These are phyloP conservation scores for Nebria ingens DNA, from an alignment of 1,140 invertebrate species.

Conservation along the genomic window DNA sequence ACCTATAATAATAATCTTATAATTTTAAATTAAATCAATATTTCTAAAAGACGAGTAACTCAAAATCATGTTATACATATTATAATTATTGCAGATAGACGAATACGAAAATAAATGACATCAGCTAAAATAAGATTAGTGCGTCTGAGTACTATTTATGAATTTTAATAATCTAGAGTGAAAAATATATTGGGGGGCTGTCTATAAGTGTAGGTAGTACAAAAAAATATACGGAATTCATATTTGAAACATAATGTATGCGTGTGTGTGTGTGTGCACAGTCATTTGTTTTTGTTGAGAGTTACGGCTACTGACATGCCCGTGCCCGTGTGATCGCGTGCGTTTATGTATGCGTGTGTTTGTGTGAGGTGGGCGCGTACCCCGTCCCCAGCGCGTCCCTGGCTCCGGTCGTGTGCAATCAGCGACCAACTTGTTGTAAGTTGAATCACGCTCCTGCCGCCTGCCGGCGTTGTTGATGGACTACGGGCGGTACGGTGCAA, in stretches of 20 bases:
- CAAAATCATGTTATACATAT: too few relatives aligned
- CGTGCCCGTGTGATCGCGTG: not conserved
- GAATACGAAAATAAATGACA: too few relatives aligned
- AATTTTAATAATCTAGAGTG: too few relatives aligned
- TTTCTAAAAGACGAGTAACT: too few relatives aligned
- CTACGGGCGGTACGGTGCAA: conserved; percentile 16
- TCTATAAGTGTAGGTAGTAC: too few relatives aligned
- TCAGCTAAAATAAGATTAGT: too few relatives aligned
- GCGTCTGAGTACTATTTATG: too few relatives aligned
- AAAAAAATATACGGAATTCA: too few relatives aligned
- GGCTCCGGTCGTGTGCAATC: not conserved
- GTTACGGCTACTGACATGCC: not conserved
- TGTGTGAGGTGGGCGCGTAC: not conserved
- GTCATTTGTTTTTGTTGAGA: not conserved
- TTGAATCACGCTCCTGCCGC: not conserved
- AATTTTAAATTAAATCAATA: too few relatives aligned
- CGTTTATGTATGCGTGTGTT: not conserved
- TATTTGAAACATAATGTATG: not conserved
- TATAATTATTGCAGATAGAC: too few relatives aligned
- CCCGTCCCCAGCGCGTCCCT: not conserved
- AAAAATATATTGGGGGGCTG: too few relatives aligned
- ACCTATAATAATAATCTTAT: too few relatives aligned
- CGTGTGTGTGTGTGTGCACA: not conserved
- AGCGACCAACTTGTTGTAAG: not conserved
- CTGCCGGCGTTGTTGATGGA: not conserved